phyloP scores from a whole-genome alignment of 2,113 vertebrate genomes.

The Actenoides lindsayi region DNA sequence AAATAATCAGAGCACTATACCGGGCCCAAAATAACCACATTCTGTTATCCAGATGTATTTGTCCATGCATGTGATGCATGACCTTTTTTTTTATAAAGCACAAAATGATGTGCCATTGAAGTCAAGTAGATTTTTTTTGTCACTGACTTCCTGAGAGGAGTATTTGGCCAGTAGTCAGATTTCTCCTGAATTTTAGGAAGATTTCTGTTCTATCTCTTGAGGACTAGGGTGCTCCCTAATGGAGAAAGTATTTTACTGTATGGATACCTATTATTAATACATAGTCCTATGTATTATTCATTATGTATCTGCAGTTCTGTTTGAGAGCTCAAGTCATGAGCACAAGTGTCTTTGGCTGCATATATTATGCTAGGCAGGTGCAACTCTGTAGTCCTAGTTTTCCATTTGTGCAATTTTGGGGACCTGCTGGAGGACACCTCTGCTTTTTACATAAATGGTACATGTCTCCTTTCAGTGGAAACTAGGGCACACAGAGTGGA shows the following conservation, averaged over 20 bases:
- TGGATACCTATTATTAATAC: background rate
- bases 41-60: constrained; percentile 27
- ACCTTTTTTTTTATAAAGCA: background rate
- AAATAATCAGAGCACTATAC: background rate
- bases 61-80: background rate
- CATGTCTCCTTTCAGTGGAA: background rate
- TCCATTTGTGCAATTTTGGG: background rate
- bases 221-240: background rate
- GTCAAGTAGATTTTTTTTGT: background rate
- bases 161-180: background rate
- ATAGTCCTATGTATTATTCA: background rate
- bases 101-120: background rate
- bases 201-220: background rate
- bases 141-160: background rate
- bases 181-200: background rate
- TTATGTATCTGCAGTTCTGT: background rate
- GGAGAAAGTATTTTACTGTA: background rate
- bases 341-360: background rate
- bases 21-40: background rate
- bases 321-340: background rate
- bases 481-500: rapidly evolving
- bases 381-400: background rate
- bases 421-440: background rate
- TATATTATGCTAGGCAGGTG: background rate
- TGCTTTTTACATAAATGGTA: background rate